These are phyloP conservation scores for Amia ocellicauda DNA, from an alignment of 2,113 vertebrate genomes.

Conservation along the genomic window DNA sequence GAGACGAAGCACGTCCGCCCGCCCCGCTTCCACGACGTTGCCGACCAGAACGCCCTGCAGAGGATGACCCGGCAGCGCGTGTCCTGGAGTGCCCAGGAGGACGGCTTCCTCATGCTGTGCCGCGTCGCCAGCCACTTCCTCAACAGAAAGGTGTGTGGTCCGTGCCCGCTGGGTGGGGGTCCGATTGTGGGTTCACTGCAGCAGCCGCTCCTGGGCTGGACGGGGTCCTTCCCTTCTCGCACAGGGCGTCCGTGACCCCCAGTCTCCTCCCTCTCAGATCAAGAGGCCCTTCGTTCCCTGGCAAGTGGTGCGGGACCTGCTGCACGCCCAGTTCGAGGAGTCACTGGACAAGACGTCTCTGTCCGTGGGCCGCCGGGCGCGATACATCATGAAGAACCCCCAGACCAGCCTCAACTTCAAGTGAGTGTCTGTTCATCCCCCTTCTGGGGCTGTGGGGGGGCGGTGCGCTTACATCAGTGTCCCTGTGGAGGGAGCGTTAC, in stretches of 20 bases:
- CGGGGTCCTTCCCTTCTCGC: not conserved
- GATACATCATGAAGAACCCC: constrained; percentile 89
- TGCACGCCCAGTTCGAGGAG: constrained; percentile 82
- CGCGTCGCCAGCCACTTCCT: constrained; percentile 83
- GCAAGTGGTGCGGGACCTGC: constrained; percentile 87
- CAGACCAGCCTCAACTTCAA: constrained; percentile 90
- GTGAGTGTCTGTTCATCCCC: constrained; percentile 46
- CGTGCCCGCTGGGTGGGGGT: too few species aligned
- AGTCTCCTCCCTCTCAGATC: constrained; percentile 61
- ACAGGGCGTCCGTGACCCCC: too few species aligned
- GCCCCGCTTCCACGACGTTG: constrained; percentile 77
- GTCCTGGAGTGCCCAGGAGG: constrained; percentile 83
- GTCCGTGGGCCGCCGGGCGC: constrained; percentile 80
- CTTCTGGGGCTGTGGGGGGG: too few species aligned
- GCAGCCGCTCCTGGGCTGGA: not conserved
- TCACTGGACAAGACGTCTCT: constrained; percentile 91
- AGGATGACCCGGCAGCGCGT: constrained; percentile 89
- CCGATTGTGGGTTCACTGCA: too few species aligned
- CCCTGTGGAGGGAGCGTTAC: too few species aligned
- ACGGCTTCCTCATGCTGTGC: constrained; percentile 91
- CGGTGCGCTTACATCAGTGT: too few species aligned
- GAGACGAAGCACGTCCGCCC: constrained; percentile 43
- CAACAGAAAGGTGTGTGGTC: constrained; percentile 82
- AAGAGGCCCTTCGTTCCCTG: constrained; percentile 82
- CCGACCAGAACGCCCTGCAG: constrained; percentile 81